Evolutionary conservation across 2,113 vertebrate genomes (phyloP).

Genomic region (Tenrec ecaudatus): DNA sequence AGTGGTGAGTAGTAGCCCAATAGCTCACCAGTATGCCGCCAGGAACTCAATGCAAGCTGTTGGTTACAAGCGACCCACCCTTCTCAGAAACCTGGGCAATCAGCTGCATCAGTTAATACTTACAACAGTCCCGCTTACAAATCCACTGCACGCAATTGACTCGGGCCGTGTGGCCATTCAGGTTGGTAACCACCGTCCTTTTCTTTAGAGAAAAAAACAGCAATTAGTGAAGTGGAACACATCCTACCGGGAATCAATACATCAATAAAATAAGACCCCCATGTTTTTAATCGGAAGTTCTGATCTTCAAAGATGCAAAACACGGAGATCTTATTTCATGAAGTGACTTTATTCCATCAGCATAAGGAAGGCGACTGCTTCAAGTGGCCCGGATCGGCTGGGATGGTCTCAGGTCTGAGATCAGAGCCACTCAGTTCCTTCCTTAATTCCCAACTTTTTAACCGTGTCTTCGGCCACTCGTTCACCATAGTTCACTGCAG

Average conservation of each 20-base stretch:
- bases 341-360: too few relatives aligned
- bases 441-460: constrained; percentile 22
- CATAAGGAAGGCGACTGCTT: too few relatives aligned
- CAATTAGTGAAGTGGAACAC: constrained; percentile 46
- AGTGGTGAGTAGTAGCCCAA: too few relatives aligned
- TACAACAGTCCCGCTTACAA: constrained; percentile 89
- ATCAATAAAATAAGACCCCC: constrained; percentile 1
- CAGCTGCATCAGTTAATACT: constrained; percentile 82
- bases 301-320: too few relatives aligned
- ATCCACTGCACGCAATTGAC: constrained; percentile 96
- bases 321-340: too few relatives aligned
- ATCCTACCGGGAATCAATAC: constrained; percentile 4
- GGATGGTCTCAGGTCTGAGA: not conserved
- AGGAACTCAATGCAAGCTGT: too few relatives aligned
- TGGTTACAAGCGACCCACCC: not conserved
- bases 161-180: constrained; percentile 93
- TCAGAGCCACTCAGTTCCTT: constrained; percentile 5
- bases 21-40: too few relatives aligned
- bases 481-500: not conserved
- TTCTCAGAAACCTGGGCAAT: constrained; percentile 7
- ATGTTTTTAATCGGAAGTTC: too few relatives aligned
- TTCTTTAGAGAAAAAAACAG: constrained; percentile 81
- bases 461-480: not conserved
- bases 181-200: constrained; percentile 83
- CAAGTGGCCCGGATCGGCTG: too few relatives aligned